Percentiles rank a stretch among this genome's conserved stretches.
phyloP scores from a whole-genome alignment of 2,113 vertebrate species.

The Silurus asotus region DNA sequence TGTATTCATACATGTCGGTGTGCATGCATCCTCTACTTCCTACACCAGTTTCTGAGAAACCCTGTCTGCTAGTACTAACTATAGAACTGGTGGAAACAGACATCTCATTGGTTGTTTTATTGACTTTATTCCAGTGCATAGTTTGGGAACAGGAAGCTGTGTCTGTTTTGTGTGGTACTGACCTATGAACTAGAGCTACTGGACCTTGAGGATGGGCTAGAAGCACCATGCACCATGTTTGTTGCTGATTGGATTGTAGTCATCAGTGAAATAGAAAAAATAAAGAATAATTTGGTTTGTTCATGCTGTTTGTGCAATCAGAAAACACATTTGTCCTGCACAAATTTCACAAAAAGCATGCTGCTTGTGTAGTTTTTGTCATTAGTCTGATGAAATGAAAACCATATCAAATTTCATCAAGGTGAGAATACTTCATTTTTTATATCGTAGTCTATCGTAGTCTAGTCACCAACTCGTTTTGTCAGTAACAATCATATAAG shows the following conservation, averaged over 20 bases:
- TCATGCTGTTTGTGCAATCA: background rate
- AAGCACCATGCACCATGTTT: background rate
- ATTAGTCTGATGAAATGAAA: background rate
- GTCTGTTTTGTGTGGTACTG: background rate
- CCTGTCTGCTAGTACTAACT: background rate
- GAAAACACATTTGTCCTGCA: background rate
- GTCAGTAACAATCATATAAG: background rate
- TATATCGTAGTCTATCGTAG: background rate
- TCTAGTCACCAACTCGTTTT: background rate
- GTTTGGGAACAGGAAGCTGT: background rate
- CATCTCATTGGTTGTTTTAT: background rate
- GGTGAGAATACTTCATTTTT: background rate
- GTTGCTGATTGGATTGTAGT: background rate
- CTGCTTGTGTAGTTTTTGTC: background rate
- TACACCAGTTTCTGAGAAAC: background rate
- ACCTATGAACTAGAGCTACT: background rate
- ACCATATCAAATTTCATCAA: background rate
- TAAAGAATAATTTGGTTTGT: background rate
- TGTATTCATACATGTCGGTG: background rate
- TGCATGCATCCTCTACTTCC: background rate
- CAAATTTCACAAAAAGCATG: background rate
- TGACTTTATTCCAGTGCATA: background rate
- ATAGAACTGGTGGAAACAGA: background rate
- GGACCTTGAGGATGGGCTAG: background rate
- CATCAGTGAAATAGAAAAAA: background rate